These are phyloP conservation scores for Drosophila mercatorum DNA, from an alignment of 2,888 invertebrate species.

Conservation along the genomic window DNA sequence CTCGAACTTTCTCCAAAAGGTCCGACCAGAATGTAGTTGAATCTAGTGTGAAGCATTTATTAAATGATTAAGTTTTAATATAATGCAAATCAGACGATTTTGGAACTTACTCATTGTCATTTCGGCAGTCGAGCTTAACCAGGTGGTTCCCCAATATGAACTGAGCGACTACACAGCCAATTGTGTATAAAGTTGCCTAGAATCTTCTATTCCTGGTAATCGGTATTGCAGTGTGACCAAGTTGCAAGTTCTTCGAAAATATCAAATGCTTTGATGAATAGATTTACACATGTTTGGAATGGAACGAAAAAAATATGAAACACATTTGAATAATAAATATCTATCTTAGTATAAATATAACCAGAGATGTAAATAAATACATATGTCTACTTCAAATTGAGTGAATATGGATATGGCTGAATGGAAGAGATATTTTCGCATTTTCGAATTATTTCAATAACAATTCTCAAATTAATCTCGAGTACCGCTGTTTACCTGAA, in stretches of 20 bases:
- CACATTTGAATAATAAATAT: too few species aligned
- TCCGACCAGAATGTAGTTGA: conserved; percentile 12
- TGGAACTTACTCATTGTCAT: conserved; percentile 25
- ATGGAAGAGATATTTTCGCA: not conserved
- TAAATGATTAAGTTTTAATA: not conserved
- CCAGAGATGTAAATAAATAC: too few species aligned
- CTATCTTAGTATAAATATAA: too few species aligned
- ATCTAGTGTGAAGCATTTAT: not conserved
- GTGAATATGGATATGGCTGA: not conserved
- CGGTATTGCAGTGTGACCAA: not conserved
- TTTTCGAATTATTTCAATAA: not conserved
- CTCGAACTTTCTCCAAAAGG: not conserved
- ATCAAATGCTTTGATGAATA: not conserved
- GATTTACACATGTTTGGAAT: not conserved
- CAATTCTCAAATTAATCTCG: not conserved
- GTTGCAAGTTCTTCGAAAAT: not conserved
- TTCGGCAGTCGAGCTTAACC: not conserved
- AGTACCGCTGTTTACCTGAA: not conserved
- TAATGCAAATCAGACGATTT: not conserved
- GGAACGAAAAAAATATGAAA: not conserved
- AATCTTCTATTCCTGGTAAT: not conserved
- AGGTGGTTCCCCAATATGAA: not conserved
- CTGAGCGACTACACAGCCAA: not conserved
- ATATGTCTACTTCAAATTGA: too few species aligned
- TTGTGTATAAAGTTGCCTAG: too few species aligned